Percentiles rank a stretch among this genome's conserved stretches.
Conservation (phyloP, 2,888 invertebrate species). For the Poecilus cupreus region DNA sequence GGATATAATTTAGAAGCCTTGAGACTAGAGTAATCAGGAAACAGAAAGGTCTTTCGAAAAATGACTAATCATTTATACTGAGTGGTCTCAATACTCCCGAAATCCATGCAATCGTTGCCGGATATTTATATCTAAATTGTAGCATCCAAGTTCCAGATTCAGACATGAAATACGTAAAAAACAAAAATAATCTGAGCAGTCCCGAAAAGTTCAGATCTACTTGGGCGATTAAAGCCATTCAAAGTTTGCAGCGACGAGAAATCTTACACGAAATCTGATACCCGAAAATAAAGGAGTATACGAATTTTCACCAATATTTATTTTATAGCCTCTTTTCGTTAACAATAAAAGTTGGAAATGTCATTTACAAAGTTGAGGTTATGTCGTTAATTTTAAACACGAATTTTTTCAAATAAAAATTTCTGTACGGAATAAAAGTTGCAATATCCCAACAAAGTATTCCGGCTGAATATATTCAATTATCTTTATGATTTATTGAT, state of each 20-base stretch:
- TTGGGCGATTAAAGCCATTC: constrained; percentile 46
- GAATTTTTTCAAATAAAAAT: constrained; percentile 27
- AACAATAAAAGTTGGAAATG: constrained; percentile 49
- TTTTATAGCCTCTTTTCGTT: constrained; percentile 45
- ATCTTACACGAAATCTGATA: constrained; percentile 29
- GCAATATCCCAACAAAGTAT: not conserved
- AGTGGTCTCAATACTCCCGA: constrained; percentile 9
- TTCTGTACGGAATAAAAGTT: constrained; percentile 13
- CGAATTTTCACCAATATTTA: constrained; percentile 51
- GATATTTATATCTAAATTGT: too few species aligned
- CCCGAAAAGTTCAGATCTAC: constrained; percentile 39
- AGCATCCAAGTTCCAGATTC: not conserved
- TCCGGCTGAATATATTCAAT: constrained; percentile 1
- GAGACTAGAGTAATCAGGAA: constrained; percentile 13
- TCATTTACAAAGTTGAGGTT: constrained; percentile 31
- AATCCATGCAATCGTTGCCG: not conserved
- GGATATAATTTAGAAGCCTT: not conserved
- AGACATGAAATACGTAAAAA: constrained; percentile 44
- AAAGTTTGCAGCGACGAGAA: constrained; percentile 40
- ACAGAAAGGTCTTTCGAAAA: not conserved
- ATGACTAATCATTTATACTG: constrained; percentile 26
- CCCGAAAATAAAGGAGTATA: constrained; percentile 16
- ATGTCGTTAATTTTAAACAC: constrained; percentile 19
- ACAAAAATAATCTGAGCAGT: constrained; percentile 46
- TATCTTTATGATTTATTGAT: constrained; percentile 44